Conservation (phyloP, 2,113 vertebrate species). For the Peromyscus californicus region DNA sequence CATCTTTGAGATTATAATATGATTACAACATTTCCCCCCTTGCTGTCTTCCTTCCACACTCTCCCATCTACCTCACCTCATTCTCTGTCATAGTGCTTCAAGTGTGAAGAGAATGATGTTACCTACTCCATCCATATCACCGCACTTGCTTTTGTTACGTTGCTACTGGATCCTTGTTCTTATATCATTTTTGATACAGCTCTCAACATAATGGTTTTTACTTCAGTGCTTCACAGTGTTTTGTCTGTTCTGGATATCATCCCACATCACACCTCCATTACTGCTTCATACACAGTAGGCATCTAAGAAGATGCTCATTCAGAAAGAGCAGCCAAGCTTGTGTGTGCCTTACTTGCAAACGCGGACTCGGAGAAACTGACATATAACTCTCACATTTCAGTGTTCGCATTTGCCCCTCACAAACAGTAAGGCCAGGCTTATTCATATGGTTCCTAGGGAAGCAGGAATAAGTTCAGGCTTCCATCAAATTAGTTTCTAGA, state of each 20-base stretch:
- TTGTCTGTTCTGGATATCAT: neutral
- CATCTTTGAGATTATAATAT: neutral
- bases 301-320: constrained; percentile 29
- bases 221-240: neutral
- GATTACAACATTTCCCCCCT: neutral
- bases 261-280: neutral
- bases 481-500: constrained; percentile 59
- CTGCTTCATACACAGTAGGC: neutral
- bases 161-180: neutral
- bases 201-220: neutral
- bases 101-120: neutral
- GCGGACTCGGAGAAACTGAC: neutral
- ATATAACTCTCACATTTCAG: neutral
- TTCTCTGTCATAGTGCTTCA: neutral
- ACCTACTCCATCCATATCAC: neutral
- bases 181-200: neutral
- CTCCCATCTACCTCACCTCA: neutral
- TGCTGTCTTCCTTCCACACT: neutral
- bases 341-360: neutral
- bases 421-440: neutral
- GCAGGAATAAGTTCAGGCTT: constrained; percentile 55
- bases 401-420: neutral
- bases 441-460: neutral
- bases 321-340: neutral
- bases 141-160: neutral